Evolutionary conservation across 2,888 invertebrate genomes (phyloP), one percentile per base, ranked within the genome.

Genomic region (Brenthis hecate): DNA sequence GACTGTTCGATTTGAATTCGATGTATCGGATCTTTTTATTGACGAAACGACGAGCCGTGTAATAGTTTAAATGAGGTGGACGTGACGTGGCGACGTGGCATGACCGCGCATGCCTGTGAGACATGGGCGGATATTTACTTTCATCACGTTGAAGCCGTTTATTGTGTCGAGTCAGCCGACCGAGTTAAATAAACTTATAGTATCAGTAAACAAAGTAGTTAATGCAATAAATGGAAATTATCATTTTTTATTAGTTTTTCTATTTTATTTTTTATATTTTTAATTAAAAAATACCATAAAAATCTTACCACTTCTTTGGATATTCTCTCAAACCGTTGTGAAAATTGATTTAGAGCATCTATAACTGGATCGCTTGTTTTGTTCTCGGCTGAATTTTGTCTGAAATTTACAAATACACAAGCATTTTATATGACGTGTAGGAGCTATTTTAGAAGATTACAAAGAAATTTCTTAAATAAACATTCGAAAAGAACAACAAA

Each of bases 361-460:
- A 79, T 76, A 19, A 86, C 74, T 5, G 85, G 86, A 73, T 89
- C 89, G 67, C 76, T 75, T n/a, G 79, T 70, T 71, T 83, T 85
- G 76, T 85, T 88, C 77, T 84, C 88, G 68, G 92, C 89, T 14
- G 91, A 86, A 78, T 91, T 92, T 88, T 92, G 93, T 74, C 93
- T 92, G 86, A 36, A 83, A 82, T 58, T 16, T 43, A 65, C 13
- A 65, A 51, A 51, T 32, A 50, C n/a, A 36, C 19, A 28, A 4
- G 13, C 19, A 53, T 32, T 43, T 53, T 28, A 28, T 23, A 13
- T 0, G 28, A 48, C 14, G 3, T 43, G 36, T 43, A 43, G 14
- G 23, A 23, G 13, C 28, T 4, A 23, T 51, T 43, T 8, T 16
- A 53, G 43, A 53, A 16, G 43, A 50, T 13, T 8, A 14, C 6